These are phyloP conservation scores for Coreius guichenoti DNA, from an alignment of 2,797 vertebrate genomes.

Conservation along the genomic window DNA sequence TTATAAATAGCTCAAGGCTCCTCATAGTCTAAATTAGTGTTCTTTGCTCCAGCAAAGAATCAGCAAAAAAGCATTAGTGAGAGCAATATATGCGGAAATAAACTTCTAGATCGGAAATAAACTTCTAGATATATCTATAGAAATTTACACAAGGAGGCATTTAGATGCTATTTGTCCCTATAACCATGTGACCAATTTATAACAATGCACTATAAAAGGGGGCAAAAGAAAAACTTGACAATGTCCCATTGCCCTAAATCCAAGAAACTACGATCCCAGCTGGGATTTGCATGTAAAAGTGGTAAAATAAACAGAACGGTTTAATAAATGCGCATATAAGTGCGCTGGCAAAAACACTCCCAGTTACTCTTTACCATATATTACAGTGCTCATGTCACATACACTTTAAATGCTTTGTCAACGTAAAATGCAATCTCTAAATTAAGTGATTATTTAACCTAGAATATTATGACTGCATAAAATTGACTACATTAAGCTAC, in stretches of 20 bases:
- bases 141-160: neutral
- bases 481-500: neutral
- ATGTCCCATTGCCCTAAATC: neutral
- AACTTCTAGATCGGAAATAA: neutral
- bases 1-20: slow-evolving; percentile 51
- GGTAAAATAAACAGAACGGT: neutral
- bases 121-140: neutral
- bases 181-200: slow-evolving; percentile 9
- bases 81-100: neutral
- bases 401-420: neutral
- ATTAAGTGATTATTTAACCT: neutral
- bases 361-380: neutral
- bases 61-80: slow-evolving; percentile 12
- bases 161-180: neutral
- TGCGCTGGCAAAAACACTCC: neutral
- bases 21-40: slow-evolving; percentile 12
- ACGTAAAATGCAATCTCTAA: neutral
- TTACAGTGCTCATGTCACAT: neutral
- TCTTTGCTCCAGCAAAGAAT: neutral
- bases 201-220: neutral
- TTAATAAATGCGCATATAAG: neutral
- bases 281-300: neutral
- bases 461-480: neutral
- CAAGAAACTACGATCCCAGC: neutral
- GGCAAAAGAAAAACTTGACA: neutral